These are phyloP conservation scores for Scrobipalpa costella DNA, from an alignment of 2,888 invertebrate species.

Conservation along the genomic window DNA sequence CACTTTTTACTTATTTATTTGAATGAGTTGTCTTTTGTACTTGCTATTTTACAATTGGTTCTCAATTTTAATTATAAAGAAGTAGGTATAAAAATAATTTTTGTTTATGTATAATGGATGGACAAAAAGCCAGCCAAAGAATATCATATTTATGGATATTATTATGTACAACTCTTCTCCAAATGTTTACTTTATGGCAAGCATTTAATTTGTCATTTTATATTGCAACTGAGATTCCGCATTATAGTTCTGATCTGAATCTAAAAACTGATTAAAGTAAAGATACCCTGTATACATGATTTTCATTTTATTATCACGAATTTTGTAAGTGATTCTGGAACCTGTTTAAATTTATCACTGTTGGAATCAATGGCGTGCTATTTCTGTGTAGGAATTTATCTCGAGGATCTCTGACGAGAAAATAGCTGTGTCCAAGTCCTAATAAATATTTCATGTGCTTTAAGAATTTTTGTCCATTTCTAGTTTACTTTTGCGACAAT, in stretches of 20 bases:
- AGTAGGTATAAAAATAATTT: background rate
- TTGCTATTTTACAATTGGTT: background rate
- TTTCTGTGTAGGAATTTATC: conserved; percentile 1
- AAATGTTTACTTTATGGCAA: background rate
- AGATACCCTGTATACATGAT: conserved; percentile 3
- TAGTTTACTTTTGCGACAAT: background rate
- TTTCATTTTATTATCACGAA: background rate
- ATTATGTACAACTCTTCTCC: background rate
- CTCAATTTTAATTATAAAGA: background rate
- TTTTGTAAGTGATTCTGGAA: background rate
- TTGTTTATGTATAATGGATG: background rate
- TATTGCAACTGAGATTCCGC: background rate
- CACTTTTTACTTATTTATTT: background rate
- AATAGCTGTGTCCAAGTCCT: conserved; percentile 27
- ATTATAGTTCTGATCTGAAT: background rate
- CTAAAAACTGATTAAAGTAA: conserved; percentile 13
- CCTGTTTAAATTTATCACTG: conserved; percentile 1
- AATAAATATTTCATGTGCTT: conserved; percentile 20
- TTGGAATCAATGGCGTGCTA: conserved; percentile 1
- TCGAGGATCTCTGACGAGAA: conserved; percentile 3
- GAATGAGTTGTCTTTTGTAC: background rate
- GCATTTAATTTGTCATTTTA: background rate
- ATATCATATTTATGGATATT: background rate
- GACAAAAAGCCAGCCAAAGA: conserved; percentile 9
- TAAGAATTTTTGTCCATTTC: background rate